phyloP scores from a whole-genome alignment of 2,113 vertebrate genomes.

The Grammomys dolichurus region DNA sequence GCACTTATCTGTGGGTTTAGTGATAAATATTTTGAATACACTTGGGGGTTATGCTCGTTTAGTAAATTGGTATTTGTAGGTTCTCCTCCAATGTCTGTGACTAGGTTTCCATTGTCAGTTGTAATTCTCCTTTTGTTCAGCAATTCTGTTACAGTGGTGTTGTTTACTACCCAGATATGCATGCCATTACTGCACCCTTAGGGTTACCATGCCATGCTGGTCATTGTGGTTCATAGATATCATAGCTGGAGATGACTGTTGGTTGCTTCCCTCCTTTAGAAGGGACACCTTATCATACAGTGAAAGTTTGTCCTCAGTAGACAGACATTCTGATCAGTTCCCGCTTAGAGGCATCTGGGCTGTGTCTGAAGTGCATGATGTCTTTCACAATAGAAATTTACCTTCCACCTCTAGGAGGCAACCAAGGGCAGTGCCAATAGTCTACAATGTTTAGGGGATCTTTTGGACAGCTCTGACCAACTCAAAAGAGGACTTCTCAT shows the following conservation, averaged over 20 bases:
- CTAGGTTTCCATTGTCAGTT: background rate
- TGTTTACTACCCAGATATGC: background rate
- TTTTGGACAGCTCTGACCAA: background rate
- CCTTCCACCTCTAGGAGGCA: background rate
- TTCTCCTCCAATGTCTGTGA: background rate
- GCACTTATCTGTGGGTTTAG: background rate
- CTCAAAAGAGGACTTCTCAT: background rate
- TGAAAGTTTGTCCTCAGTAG: background rate
- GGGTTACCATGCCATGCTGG: background rate
- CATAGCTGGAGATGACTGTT: background rate
- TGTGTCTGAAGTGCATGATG: background rate
- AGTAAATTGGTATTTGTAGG: background rate
- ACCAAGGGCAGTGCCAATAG: background rate
- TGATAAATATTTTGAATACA: background rate
- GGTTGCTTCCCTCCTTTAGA: background rate
- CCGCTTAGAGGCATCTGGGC: background rate
- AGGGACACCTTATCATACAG: background rate
- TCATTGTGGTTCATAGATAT: background rate
- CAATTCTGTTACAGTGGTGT: background rate
- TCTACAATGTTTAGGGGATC: background rate
- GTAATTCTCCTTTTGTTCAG: too few relatives aligned
- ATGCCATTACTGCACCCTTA: background rate
- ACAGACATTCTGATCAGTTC: background rate
- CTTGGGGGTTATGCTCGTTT: background rate
- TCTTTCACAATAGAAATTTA: background rate